Conservation (phyloP, 53 echinoderm and acorn worm genomes). For the Hippasteria phrygiana region DNA sequence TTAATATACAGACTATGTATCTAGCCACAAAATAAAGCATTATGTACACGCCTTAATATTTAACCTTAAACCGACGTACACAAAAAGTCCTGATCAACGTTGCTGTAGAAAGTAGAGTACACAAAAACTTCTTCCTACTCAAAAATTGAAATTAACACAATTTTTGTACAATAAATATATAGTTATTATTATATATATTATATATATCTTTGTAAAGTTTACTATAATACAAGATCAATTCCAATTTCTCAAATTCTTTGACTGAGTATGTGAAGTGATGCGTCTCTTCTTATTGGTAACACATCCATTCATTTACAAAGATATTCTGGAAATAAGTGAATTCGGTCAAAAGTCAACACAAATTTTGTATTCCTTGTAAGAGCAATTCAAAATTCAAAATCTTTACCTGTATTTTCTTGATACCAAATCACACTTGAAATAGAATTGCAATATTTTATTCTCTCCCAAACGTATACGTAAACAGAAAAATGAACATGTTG, state of each 20-base stretch:
- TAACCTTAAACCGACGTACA: constrained; percentile 38
- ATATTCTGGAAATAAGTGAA: neutral
- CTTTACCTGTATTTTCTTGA: no score
- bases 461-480: no score
- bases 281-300: neutral
- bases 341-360: neutral
- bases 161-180: constrained; percentile 70
- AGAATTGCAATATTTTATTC: no score
- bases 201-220: constrained; percentile 57
- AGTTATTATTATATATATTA: constrained; percentile 65
- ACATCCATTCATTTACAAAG: constrained; percentile 2
- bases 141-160: constrained; percentile 66
- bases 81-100: constrained; percentile 62
- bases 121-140: constrained; percentile 26
- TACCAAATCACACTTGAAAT: no score
- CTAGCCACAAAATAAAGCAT: constrained; percentile 65
- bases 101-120: constrained; percentile 60
- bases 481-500: no score
- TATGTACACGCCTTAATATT: constrained; percentile 58
- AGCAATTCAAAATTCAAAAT: neutral
- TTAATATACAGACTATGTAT: constrained; percentile 62
- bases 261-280: neutral
- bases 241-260: neutral
- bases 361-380: neutral
- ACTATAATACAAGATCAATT: constrained; percentile 60